Percentiles rank a stretch among this genome's conserved stretches.
phyloP scores from a whole-genome alignment of 1,140 invertebrate genomes.

The Drosophila punjabiensis region DNA sequence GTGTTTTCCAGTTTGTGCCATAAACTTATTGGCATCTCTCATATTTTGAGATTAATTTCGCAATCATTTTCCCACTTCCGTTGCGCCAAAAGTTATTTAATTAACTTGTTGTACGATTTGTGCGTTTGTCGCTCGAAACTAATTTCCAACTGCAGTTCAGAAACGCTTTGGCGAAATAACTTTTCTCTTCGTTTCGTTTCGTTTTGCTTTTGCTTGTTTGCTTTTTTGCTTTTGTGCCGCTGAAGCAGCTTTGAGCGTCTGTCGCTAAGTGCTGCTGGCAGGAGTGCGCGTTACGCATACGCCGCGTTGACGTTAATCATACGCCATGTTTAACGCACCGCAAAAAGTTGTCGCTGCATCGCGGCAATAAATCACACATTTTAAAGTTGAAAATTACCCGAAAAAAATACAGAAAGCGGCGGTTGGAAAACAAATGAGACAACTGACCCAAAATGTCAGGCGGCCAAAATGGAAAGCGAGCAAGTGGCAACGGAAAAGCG shows the following conservation, averaged over 20 bases:
- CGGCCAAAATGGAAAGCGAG: slow-evolving; percentile 25
- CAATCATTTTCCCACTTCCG: slow-evolving; percentile 12
- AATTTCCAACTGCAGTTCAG: slow-evolving; percentile 52
- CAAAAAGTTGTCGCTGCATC: slow-evolving; percentile 59
- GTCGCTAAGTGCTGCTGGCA: slow-evolving; percentile 37
- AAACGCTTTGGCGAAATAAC: slow-evolving; percentile 38
- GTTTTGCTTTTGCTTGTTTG: slow-evolving; percentile 9
- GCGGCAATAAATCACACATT: slow-evolving; percentile 76
- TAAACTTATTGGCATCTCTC: slow-evolving; percentile 14
- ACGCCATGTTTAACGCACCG: slow-evolving; percentile 76
- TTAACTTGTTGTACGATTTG: slow-evolving; percentile 47
- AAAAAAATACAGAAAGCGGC: not conserved
- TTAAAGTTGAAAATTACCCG: slow-evolving; percentile 53
- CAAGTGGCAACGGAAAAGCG: slow-evolving; percentile 47
- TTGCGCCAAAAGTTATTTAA: slow-evolving; percentile 47
- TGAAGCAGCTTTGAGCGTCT: slow-evolving; percentile 29
- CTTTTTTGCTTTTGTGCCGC: slow-evolving; percentile 18
- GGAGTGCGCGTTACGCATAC: slow-evolving; percentile 66
- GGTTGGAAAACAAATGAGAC: slow-evolving; percentile 74
- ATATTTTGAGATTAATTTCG: slow-evolving; percentile 14
- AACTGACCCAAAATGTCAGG: slow-evolving; percentile 80
- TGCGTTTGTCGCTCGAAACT: slow-evolving; percentile 42
- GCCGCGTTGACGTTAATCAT: slow-evolving; percentile 79
- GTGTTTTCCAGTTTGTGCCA: not conserved
- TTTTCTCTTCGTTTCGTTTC: slow-evolving; percentile 35